Conservation (phyloP, 2,888 invertebrate genomes). For the Didymodactylos carnosus region DNA sequence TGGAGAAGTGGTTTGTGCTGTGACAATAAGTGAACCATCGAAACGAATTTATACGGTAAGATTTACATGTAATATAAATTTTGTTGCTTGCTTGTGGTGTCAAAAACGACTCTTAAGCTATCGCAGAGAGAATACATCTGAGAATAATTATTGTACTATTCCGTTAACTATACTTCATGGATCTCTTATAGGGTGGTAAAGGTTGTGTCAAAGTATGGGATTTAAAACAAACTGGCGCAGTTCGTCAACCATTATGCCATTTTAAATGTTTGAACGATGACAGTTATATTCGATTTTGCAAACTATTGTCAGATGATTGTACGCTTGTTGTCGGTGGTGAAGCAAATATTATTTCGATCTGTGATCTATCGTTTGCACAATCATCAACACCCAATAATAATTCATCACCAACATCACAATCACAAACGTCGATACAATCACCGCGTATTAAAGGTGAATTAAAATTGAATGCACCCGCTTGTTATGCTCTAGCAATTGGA, state of each 20-base stretch:
- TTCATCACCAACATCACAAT: not conserved
- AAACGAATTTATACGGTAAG: conserved; percentile 69
- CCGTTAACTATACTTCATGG: not conserved
- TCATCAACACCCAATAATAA: conserved; percentile 17
- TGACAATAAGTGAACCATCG: conserved; percentile 69
- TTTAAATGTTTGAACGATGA: conserved; percentile 50
- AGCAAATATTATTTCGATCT: conserved; percentile 77
- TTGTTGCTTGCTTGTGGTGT: too few relatives aligned
- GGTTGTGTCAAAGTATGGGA: conserved; percentile 95
- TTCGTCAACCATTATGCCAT: conserved; percentile 1
- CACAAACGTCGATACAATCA: conserved; percentile 37
- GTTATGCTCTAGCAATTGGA: conserved; percentile 86
- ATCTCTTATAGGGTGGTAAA: conserved; percentile 51
- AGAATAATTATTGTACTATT: too few relatives aligned
- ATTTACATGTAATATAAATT: too few relatives aligned
- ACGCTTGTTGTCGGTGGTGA: conserved; percentile 89
- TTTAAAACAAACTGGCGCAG: conserved; percentile 42
- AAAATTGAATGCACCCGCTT: conserved; percentile 78
- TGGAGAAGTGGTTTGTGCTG: conserved; percentile 91
- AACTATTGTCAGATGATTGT: conserved; percentile 68
- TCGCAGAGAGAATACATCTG: too few relatives aligned
- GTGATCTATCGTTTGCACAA: conserved; percentile 49
- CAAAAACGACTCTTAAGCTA: too few relatives aligned
- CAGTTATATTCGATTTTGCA: conserved; percentile 87
- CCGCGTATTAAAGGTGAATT: conserved; percentile 79